Conservation (phyloP, 23 tunicate species). For the Trididemnum clinides region DNA sequence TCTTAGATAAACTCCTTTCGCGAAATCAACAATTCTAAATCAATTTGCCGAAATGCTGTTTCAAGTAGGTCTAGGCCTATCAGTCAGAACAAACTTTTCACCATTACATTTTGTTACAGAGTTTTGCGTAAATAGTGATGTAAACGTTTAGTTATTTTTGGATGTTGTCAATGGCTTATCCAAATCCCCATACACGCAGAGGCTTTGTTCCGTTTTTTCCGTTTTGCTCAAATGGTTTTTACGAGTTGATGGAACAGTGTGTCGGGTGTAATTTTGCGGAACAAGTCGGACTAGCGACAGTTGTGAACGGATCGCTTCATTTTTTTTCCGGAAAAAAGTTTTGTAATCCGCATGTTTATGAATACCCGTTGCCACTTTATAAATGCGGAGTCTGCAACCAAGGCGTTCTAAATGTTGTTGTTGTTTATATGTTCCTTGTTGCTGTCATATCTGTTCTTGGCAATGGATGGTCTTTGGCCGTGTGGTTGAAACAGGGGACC, state of each 20-base stretch:
- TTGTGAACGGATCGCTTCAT: background rate
- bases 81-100: too few relatives aligned
- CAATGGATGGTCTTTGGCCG: constrained; percentile 42
- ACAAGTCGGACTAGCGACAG: background rate
- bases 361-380: constrained; percentile 37
- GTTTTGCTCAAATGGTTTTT: constrained; percentile 17
- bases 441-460: constrained; percentile 3
- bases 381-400: constrained; percentile 39
- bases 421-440: constrained; percentile 18
- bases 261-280: constrained; percentile 4
- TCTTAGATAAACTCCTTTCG: too few relatives aligned
- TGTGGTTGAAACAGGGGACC: constrained; percentile 32
- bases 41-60: too few relatives aligned
- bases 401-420: constrained; percentile 6
- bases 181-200: too few relatives aligned
- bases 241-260: background rate
- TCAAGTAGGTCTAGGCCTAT: too few relatives aligned
- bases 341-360: constrained; percentile 39
- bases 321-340: background rate
- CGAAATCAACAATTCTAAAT: too few relatives aligned
- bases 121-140: too few relatives aligned
- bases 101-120: too few relatives aligned
- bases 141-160: too few relatives aligned
- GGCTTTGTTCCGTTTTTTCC: too few relatives aligned
- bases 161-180: too few relatives aligned